Base-by-base conservation (phyloP, 53 echinoderm and acorn worm genomes). In the Luidia sarsii region DNA sequence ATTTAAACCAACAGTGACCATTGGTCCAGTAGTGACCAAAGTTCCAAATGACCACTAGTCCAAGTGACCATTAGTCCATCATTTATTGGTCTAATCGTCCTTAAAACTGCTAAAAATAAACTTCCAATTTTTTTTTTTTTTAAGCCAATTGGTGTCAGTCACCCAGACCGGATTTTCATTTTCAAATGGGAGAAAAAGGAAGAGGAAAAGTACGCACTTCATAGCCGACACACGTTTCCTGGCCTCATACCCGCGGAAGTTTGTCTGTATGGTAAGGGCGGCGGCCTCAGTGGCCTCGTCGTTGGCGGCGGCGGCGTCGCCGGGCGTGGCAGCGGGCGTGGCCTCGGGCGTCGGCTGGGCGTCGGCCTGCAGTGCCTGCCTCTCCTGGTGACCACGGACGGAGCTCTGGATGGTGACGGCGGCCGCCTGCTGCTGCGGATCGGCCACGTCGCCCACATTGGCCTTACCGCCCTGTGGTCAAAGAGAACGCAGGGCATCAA, bases 361-460 rank as follows among this genome's bases (percentile, higher is more conserved):
- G 39, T 24, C 19, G 21, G 13, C 19, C 51, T 85, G 63, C 18
- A 62, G 70, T 30, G 41, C 33, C 35, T 82, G 69, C 56, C 93
- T 60, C 39, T 86, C 87, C 75, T 99, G 94, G 33, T 94, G 91
- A 70, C 94, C 94, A n/a, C 94, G 84, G 70, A 99, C 91, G 16
- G 83, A 85, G 39, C 90, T 86, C 81, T 99, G 99, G 50, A 99
- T 91, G 39, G 79, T 99, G 57, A 89, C 89, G 31, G 99, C 99
- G 0, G 99, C 99, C 21, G 69, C 94, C 33, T 99, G 99, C 66
- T 99, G 99, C 67, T 99, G 91, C 3, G 94, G 94, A 74, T 99
- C 99, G 66, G 94, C 85, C 50, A 91, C 89, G 50, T 99, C 99
- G 3, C 94, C 99, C 16, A 99, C 73, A 62, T 97, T 97, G 35